phyloP scores from a whole-genome alignment of 1,140 invertebrate genomes.

The Drosophila nasuta region DNA sequence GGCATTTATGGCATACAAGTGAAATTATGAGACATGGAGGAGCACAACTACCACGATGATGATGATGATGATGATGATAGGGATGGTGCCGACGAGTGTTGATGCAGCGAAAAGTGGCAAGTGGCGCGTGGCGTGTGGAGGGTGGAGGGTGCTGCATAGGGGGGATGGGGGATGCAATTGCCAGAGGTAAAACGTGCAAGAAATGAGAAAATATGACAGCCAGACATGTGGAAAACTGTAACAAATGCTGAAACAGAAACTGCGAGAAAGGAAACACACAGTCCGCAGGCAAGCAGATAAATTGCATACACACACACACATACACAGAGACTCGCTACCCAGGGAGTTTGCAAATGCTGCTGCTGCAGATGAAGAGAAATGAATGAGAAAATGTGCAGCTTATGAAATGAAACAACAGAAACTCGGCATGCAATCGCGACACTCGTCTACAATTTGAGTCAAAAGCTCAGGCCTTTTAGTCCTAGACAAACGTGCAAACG shows the following conservation, averaged over 20 bases:
- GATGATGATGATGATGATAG: constrained; percentile 54
- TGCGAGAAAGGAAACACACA: background rate
- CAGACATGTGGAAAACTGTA: constrained; percentile 66
- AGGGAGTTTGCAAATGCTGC: constrained; percentile 22
- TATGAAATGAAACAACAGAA: constrained; percentile 73
- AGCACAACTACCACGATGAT: constrained; percentile 51
- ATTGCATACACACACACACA: constrained; percentile 22
- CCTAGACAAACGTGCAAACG: constrained; percentile 27
- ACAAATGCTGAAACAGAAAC: constrained; percentile 56
- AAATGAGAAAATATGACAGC: constrained; percentile 81
- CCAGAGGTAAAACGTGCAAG: constrained; percentile 72
- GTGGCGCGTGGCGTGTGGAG: constrained; percentile 8
- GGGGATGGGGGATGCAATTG: constrained; percentile 58
- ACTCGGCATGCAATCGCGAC: constrained; percentile 46
- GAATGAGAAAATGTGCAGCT: constrained; percentile 68
- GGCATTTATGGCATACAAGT: constrained; percentile 56
- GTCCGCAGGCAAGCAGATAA: constrained; percentile 22
- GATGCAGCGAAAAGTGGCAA: constrained; percentile 7
- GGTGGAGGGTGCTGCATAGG: constrained; percentile 3
- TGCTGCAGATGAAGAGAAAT: constrained; percentile 62
- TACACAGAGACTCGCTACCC: background rate
- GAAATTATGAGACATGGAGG: constrained; percentile 73
- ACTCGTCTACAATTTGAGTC: constrained; percentile 21
- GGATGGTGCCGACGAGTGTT: constrained; percentile 25
- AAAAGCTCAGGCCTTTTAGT: constrained; percentile 30